phyloP scores from a whole-genome alignment of 2,888 invertebrate species.

The Mimas tiliae region DNA sequence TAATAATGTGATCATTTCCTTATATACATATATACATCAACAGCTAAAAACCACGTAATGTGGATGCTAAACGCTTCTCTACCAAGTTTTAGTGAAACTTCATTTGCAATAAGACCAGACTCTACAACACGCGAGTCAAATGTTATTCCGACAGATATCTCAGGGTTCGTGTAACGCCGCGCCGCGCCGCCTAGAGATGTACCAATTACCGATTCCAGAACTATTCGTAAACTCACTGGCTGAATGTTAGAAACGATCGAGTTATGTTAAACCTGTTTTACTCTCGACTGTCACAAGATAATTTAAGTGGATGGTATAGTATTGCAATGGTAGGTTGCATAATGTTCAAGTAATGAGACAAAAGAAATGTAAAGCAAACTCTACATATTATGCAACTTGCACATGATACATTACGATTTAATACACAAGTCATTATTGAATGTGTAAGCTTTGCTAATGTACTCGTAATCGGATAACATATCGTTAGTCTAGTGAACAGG shows the following conservation, averaged over 20 bases:
- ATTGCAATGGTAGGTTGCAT: background rate
- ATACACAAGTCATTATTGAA: too few species aligned
- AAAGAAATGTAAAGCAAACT: background rate
- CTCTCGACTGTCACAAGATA: background rate
- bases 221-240: background rate
- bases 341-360: background rate
- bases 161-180: background rate
- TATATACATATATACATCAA: too few species aligned
- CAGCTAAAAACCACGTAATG: too few species aligned
- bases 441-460: too few species aligned
- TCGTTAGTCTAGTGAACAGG: too few species aligned
- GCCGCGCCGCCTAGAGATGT: constrained; percentile 1
- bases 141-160: constrained; percentile 1
- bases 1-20: too few species aligned
- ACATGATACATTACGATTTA: background rate
- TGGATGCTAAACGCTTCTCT: background rate
- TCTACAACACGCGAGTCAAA: background rate
- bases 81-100: background rate
- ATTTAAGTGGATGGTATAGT: background rate
- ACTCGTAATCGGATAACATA: too few species aligned
- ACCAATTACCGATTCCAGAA: background rate
- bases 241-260: background rate
- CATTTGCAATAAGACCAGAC: background rate
- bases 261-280: background rate
- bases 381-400: background rate